Conservation (phyloP, 2,888 invertebrate species). For the Eupelmus urozonus region DNA sequence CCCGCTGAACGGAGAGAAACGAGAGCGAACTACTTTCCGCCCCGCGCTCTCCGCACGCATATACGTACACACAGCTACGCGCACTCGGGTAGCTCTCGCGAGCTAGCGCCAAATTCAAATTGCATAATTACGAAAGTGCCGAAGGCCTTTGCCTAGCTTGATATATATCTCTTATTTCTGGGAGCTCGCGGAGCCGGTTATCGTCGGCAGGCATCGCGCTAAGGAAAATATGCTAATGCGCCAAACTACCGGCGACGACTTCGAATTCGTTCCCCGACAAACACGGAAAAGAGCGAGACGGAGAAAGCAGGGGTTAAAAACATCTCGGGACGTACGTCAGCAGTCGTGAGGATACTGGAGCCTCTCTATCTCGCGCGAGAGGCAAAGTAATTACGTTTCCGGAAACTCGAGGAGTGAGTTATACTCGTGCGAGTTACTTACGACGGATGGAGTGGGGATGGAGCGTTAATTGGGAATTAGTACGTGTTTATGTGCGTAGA, state of each 20-base stretch:
- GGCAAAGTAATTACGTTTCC: conserved; percentile 33
- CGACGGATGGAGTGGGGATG: neutral
- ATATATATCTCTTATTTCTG: conserved; percentile 5
- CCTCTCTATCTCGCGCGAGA: neutral
- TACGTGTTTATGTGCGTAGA: neutral
- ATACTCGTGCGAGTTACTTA: conserved; percentile 2
- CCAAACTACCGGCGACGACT: conserved; percentile 15
- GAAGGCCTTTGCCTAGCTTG: conserved; percentile 3
- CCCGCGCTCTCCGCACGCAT: neutral
- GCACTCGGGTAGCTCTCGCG: neutral
- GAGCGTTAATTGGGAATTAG: conserved; percentile 42
- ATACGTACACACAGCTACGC: neutral
- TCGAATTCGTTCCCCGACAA: neutral
- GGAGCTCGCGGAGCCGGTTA: neutral
- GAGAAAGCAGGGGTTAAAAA: conserved; percentile 27
- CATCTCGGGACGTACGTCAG: neutral
- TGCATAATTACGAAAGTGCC: conserved; percentile 39
- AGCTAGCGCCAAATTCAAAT: conserved; percentile 34
- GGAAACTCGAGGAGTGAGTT: too few relatives aligned
- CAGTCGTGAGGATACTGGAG: neutral
- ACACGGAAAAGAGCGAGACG: neutral
- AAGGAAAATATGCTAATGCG: conserved; percentile 49
- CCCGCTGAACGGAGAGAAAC: neutral
- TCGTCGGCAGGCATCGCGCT: conserved; percentile 8
- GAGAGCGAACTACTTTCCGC: conserved; percentile 27